Percentiles rank a stretch among this genome's conserved stretches.
Conservation (phyloP, 2,113 vertebrate genomes). For the Apus apus region DNA sequence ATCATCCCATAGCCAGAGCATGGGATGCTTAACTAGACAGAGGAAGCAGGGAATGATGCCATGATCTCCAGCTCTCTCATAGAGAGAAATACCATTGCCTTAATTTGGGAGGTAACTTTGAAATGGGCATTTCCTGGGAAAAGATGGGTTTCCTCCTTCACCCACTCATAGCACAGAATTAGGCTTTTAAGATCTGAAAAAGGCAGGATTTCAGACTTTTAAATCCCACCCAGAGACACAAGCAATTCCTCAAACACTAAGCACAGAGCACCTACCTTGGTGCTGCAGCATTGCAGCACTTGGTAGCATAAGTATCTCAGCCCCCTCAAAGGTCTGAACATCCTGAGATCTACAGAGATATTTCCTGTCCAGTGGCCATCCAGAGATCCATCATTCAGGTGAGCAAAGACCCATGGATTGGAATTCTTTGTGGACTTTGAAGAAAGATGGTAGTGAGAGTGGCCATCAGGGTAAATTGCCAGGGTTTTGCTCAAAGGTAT, state of each 20-base stretch:
- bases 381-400: not conserved
- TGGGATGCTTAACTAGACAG: not conserved
- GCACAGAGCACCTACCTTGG: not conserved
- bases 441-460: not conserved
- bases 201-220: not conserved
- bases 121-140: not conserved
- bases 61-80: not conserved
- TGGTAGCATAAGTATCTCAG: fast-evolving
- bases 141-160: not conserved
- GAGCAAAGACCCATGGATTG: not conserved
- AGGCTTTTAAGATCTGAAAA: not conserved
- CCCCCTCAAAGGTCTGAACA: not conserved
- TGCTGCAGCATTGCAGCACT: not conserved
- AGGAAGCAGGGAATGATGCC: not conserved
- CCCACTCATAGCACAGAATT: not conserved
- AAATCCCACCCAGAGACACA: not conserved
- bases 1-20: not conserved
- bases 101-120: not conserved
- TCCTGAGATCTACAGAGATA: not conserved
- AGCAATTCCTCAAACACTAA: fast-evolving
- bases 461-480: not conserved
- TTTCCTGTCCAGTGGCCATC: not conserved
- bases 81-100: not conserved
- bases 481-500: not conserved
- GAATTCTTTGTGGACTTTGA: not conserved